These are phyloP conservation scores for Eledone cirrhosa DNA, from an alignment of 2,888 invertebrate species.

Conservation along the genomic window DNA sequence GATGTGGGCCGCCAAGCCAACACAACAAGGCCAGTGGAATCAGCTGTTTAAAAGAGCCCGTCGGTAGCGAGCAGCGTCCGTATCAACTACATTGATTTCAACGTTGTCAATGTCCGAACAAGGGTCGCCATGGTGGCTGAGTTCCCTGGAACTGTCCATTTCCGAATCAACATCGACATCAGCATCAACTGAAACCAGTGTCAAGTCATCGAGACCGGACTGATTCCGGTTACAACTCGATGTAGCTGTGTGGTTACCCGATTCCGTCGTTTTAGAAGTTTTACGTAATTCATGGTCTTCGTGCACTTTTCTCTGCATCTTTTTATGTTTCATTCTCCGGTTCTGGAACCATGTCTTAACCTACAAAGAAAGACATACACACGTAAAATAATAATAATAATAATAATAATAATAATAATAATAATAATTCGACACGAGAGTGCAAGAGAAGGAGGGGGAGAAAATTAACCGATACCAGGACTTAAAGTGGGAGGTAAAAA, in stretches of 20 bases:
- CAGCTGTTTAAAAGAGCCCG: constrained; percentile 8
- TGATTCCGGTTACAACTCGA: constrained; percentile 15
- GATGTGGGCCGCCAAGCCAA: too few species aligned
- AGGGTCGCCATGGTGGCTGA: constrained; percentile 29
- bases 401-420: too few species aligned
- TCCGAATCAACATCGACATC: constrained; percentile 37
- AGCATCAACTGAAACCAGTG: constrained; percentile 6
- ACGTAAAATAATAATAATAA: too few species aligned
- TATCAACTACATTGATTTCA: constrained; percentile 58
- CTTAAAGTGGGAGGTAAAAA: too few species aligned
- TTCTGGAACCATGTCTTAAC: constrained; percentile 99
- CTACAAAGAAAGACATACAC: constrained; percentile 68
- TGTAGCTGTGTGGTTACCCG: constrained; percentile 18
- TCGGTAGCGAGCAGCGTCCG: constrained; percentile 39
- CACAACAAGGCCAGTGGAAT: neutral
- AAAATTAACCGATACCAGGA: too few species aligned
- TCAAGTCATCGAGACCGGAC: neutral
- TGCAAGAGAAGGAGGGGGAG: too few species aligned
- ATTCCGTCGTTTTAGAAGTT: constrained; percentile 9
- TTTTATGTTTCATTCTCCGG: constrained; percentile 79
- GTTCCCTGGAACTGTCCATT: constrained; percentile 34
- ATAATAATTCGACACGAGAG: too few species aligned
- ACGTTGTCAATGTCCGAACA: constrained; percentile 43
- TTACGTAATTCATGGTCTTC: constrained; percentile 39
- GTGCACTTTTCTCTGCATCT: constrained; percentile 58